A percentile compares a stretch with the other conserved stretches of the same genome.
phyloP scores from a whole-genome alignment of 2,113 vertebrate species.

The Tenebrosternarchus preto region DNA sequence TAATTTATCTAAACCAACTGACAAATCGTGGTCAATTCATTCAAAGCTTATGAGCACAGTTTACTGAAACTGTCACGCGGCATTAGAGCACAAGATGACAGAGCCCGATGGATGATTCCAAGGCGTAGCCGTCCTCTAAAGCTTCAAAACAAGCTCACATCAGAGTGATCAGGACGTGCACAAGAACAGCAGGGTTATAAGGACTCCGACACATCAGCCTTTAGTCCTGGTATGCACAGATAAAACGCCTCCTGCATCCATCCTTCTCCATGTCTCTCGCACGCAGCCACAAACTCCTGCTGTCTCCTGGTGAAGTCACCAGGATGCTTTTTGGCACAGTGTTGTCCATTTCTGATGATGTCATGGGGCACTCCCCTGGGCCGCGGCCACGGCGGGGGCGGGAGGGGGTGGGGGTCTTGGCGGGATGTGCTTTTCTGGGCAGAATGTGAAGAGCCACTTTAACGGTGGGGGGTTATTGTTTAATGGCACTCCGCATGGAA shows the following conservation, averaged over 20 bases:
- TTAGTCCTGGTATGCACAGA: not conserved
- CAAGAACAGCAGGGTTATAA: not conserved
- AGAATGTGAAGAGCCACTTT: slow-evolving; percentile 59
- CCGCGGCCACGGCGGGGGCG: slow-evolving; percentile 17
- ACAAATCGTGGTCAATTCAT: slow-evolving; percentile 10
- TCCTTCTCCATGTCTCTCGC: not conserved
- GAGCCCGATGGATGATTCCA: not conserved
- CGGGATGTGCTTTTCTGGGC: slow-evolving; percentile 61
- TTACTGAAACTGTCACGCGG: slow-evolving; percentile 33
- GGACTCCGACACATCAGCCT: not conserved
- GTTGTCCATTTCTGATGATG: slow-evolving; percentile 40
- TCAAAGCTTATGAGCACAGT: slow-evolving; percentile 17
- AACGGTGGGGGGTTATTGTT: slow-evolving; percentile 57
- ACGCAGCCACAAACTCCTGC: not conserved
- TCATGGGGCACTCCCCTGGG: slow-evolving; percentile 27
- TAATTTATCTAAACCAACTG: slow-evolving; percentile 35
- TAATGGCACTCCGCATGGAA: slow-evolving; percentile 33
- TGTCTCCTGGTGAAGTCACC: too few relatives aligned
- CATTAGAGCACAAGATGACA: slow-evolving; percentile 16
- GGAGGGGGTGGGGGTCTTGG: slow-evolving; percentile 39
- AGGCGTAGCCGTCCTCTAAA: not conserved
- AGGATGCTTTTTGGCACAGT: slow-evolving; percentile 30
- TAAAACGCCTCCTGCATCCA: not conserved
- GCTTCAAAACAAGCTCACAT: slow-evolving; percentile 2
- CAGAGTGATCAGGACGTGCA: not conserved